Evolutionary conservation across 2,797 vertebrate species (phyloP).

Genomic region (Betta splendens): DNA sequence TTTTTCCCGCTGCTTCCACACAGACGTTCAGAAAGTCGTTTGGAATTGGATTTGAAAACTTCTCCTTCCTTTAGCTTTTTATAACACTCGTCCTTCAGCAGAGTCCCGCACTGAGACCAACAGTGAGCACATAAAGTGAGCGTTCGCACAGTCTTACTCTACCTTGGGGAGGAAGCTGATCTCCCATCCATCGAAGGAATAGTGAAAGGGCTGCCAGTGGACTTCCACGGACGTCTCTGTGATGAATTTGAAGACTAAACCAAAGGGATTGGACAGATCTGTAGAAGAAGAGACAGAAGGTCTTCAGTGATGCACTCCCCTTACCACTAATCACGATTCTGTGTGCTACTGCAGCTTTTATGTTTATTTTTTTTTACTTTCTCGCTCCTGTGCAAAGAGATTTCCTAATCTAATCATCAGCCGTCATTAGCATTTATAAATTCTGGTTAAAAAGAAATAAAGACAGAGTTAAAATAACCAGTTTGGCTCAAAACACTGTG

Average conservation of each 20-base stretch:
- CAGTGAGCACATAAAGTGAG: slow-evolving; percentile 13
- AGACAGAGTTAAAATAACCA: too few relatives aligned
- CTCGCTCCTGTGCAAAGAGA: background rate
- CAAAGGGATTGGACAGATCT: slow-evolving; percentile 93
- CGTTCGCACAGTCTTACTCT: slow-evolving; percentile 68
- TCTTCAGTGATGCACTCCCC: slow-evolving; percentile 58
- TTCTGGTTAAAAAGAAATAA: background rate
- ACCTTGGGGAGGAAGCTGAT: slow-evolving; percentile 98
- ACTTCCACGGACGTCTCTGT: slow-evolving; percentile 96
- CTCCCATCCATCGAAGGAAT: slow-evolving; percentile 97
- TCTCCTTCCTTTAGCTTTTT: background rate
- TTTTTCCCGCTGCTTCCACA: slow-evolving; percentile 18
- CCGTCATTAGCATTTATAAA: background rate
- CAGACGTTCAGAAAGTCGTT: slow-evolving; percentile 21
- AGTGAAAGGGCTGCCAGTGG: slow-evolving; percentile 95
- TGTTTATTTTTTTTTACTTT: slow-evolving; percentile 7
- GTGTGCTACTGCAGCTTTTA: slow-evolving; percentile 10
- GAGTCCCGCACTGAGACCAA: slow-evolving; percentile 5
- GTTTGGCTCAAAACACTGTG: too few relatives aligned
- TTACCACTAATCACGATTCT: slow-evolving; percentile 69
- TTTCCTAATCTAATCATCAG: too few relatives aligned
- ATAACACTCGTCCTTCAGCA: background rate
- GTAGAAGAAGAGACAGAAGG: slow-evolving; percentile 68
- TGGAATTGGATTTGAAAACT: slow-evolving; percentile 8
- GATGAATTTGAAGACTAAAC: slow-evolving; percentile 95